Percentiles rank a stretch among this genome's conserved stretches.
phyloP scores from a whole-genome alignment of 1,140 invertebrate genomes.

The Bicyclus anynana region DNA sequence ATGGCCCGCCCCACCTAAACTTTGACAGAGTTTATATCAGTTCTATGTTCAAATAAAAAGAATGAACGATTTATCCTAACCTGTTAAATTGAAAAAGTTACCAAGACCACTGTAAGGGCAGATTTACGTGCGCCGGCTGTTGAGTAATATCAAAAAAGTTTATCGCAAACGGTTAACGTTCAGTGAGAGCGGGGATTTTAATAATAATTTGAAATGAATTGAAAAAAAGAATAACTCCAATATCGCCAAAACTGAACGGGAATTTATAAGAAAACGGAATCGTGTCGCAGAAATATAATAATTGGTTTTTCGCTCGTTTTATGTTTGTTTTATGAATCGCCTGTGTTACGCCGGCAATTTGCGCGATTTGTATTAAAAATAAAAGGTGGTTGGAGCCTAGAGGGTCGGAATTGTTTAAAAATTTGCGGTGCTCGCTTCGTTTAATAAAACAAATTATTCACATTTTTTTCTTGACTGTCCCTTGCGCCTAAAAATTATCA shows the following conservation, averaged over 20 bases:
- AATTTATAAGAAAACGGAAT: slow-evolving; percentile 33
- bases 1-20: slow-evolving; percentile 43
- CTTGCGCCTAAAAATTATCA: too few species aligned
- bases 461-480: not conserved
- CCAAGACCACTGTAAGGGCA: slow-evolving; percentile 65
- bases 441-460: slow-evolving; percentile 6
- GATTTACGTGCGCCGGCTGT: slow-evolving; percentile 70
- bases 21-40: slow-evolving; percentile 67
- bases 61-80: slow-evolving; percentile 75
- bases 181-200: slow-evolving; percentile 43
- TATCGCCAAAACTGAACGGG: slow-evolving; percentile 25
- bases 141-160: slow-evolving; percentile 75
- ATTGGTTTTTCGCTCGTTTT: slow-evolving; percentile 28
- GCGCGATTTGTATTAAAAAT: slow-evolving; percentile 4
- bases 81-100: slow-evolving; percentile 77
- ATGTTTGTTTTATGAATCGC: slow-evolving; percentile 18
- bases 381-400: not conserved
- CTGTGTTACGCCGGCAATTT: slow-evolving; percentile 7
- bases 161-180: slow-evolving; percentile 56
- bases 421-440: slow-evolving; percentile 4
- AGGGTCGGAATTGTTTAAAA: slow-evolving; percentile 6
- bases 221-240: slow-evolving; percentile 42
- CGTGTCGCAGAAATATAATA: slow-evolving; percentile 18
- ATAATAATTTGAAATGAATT: slow-evolving; percentile 57
- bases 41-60: slow-evolving; percentile 75